Evolutionary conservation across 92 coral and sea anemone species (phyloP).

Genomic region (Actinostola sp.): DNA sequence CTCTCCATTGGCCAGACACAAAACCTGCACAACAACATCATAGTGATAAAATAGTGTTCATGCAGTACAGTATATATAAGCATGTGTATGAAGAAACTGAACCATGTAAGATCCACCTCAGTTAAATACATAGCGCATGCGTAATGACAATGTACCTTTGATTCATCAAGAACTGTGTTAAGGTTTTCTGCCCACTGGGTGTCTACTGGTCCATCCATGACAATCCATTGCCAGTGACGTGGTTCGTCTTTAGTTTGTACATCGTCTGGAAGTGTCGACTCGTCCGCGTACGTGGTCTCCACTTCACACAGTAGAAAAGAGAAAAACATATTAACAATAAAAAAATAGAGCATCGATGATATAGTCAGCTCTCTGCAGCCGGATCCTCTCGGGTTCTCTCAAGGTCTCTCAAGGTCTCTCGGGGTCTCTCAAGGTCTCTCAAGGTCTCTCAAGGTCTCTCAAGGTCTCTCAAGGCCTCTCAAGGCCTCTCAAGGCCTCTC

Average conservation of each 20-base stretch:
- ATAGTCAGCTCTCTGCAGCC: no score
- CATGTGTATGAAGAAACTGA: no score
- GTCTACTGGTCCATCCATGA: slow-evolving; percentile 97
- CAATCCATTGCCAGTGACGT: slow-evolving; percentile 90
- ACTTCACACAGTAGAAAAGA: slow-evolving; percentile 19
- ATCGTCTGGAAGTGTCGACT: slow-evolving; percentile 53
- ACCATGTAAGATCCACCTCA: no score
- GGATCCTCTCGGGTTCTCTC: no score
- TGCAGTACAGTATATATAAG: no score
- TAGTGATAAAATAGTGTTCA: no score
- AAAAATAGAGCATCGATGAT: neutral
- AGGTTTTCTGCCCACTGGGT: slow-evolving; percentile 95
- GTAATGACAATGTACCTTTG: slow-evolving; percentile 59
- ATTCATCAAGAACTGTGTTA: slow-evolving; percentile 92
- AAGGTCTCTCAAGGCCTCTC: no score
- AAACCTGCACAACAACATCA: slow-evolving; percentile 51
- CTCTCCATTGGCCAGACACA: slow-evolving; percentile 95
- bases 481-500: no score
- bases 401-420: no score
- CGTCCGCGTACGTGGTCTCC: slow-evolving; percentile 54
- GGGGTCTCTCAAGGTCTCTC: no score
- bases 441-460: no score
- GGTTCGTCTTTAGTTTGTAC: slow-evolving; percentile 39
- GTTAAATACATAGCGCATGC: neutral
- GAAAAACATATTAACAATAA: neutral